phyloP scores from a whole-genome alignment of 2,797 vertebrate species.

The Pampus argenteus region DNA sequence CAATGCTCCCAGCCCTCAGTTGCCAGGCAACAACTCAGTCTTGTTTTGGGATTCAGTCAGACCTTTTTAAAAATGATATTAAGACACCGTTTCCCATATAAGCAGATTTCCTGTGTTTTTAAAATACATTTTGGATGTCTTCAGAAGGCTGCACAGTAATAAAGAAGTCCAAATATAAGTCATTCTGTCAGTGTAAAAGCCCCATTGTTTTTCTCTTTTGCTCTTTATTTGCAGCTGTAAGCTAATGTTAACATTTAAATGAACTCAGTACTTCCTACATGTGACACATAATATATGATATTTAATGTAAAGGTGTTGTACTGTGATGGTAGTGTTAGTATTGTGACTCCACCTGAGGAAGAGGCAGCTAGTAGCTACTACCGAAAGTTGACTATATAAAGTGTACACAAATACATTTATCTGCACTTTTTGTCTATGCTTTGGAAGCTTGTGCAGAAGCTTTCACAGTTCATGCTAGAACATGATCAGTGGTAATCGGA shows the following conservation, averaged over 20 bases:
- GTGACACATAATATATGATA: neutral
- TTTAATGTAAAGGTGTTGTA: neutral
- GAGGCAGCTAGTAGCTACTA: neutral
- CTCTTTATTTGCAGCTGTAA: conserved; percentile 7
- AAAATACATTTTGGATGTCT: neutral
- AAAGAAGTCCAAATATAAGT: neutral
- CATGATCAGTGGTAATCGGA: neutral
- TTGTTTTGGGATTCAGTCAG: conserved; percentile 68
- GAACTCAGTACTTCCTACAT: neutral
- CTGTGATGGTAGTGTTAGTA: neutral
- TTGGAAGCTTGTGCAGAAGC: neutral
- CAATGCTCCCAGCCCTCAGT: conserved; percentile 69
- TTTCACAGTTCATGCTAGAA: neutral
- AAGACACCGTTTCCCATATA: conserved; percentile 22
- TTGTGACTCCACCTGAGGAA: neutral
- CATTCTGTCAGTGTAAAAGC: conserved; percentile 1
- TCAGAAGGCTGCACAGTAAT: neutral
- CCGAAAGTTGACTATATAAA: neutral
- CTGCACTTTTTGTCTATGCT: neutral
- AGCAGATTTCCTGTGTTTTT: conserved; percentile 5
- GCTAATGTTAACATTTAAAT: neutral
- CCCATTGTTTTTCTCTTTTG: conserved; percentile 3
- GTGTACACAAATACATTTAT: neutral
- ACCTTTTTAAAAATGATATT: conserved; percentile 45
- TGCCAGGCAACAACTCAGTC: conserved; percentile 78